Percentiles rank a stretch among this genome's conserved stretches.
phyloP scores from a whole-genome alignment of 2,888 invertebrate genomes.

The Perithous albicinctus region DNA sequence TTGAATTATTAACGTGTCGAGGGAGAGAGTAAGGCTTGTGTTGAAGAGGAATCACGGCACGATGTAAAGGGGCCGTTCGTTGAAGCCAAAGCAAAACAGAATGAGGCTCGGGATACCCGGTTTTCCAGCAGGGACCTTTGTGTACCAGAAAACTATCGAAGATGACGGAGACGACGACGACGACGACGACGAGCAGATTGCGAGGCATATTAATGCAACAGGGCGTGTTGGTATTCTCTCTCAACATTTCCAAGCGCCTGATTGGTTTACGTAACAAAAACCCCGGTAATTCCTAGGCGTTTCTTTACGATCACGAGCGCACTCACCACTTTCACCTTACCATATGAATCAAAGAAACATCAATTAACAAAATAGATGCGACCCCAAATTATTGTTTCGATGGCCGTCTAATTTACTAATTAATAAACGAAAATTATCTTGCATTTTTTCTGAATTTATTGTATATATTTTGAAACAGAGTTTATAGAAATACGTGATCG shows the following conservation, averaged over 20 bases:
- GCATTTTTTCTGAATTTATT: too few relatives aligned
- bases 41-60: not conserved
- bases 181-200: slow-evolving; percentile 16
- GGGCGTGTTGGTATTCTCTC: slow-evolving; percentile 8
- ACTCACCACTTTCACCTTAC: slow-evolving; percentile 29
- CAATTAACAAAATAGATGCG: not conserved
- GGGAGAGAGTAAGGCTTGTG: not conserved
- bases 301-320: not conserved
- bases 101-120: slow-evolving; percentile 15
- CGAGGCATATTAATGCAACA: slow-evolving; percentile 46
- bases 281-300: slow-evolving; percentile 13
- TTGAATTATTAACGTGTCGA: slow-evolving; percentile 15
- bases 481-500: too few relatives aligned
- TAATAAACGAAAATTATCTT: too few relatives aligned
- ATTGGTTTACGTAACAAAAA: slow-evolving; percentile 37
- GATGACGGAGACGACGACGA: slow-evolving; percentile 7
- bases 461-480: too few relatives aligned
- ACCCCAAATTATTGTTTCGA: not conserved
- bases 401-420: too few relatives aligned
- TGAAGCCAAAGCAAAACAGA: slow-evolving; percentile 8
- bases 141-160: slow-evolving; percentile 27
- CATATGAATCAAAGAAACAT: not conserved
- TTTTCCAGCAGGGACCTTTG: slow-evolving; percentile 30
- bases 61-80: not conserved
- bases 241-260: slow-evolving; percentile 18